Evolutionary conservation across 2,888 invertebrate species (phyloP), one percentile per base, ranked within the genome.

Genomic region (Archips crataeganus): DNA sequence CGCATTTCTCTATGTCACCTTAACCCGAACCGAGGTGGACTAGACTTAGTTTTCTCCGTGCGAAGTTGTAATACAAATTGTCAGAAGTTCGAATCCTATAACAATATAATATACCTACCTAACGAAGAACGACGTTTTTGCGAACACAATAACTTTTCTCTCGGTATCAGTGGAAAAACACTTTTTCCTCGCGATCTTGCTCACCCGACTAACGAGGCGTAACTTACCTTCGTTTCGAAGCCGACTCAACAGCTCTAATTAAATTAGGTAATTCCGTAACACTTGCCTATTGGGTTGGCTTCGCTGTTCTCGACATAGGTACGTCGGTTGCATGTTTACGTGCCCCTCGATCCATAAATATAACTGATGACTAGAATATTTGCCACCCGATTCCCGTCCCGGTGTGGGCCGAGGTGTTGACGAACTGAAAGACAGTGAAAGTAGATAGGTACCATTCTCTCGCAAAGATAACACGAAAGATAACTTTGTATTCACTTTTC

Each of bases 1-100:
- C 90, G 89, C 92, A 90, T 93, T 92, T 92, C 91, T 77, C 76
- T 91, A 87, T 90, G 89, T 87, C 90, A 88, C 82, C 84, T 73
- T 63, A 70, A 67, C 74, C 74, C 51, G 74, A 74, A 60, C 70
- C 62, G 70, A 61, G 59, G 63, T 65, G 68, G 70, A 75, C 72
- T 75, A 63, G 59, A 47, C 64, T 69, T 73, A 64, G 69, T 64
- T 73, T 72, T 73, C 69, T 64, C 73, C 49, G 63, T 8, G 34
- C 51, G 8, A 54, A 15, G 15, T 69, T 8, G 11, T 73, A 51
- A 3, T 65, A 39, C 60, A 49, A 8, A 15, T 54, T 47, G 32
- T 59, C 54, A 47, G 32, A 49, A 60, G 4, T 11, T 60, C 32
- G 23, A 13, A 13, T 47, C 39, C 39, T 59, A 5, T 32, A 32